Evolutionary conservation across 1,140 invertebrate genomes (phyloP).

Genomic region (Heliconius melpomene): DNA sequence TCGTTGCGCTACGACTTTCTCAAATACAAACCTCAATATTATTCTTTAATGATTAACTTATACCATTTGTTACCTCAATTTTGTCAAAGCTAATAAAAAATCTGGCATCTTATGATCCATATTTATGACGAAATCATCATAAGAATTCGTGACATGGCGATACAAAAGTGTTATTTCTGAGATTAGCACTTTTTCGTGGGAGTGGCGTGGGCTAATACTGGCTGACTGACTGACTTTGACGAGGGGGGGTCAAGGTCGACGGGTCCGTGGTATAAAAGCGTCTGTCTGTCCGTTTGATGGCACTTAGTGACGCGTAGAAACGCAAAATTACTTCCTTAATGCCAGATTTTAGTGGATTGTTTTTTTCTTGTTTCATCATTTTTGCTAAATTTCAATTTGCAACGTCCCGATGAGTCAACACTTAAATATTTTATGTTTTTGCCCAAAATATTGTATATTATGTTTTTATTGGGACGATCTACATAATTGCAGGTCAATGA

Average conservation of each 20-base stretch:
- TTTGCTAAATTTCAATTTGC: neutral
- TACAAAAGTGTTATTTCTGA: slow-evolving; percentile 10
- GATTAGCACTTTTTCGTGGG: slow-evolving; percentile 22
- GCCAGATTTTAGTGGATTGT: neutral
- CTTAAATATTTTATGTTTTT: slow-evolving; percentile 9
- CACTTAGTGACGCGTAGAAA: neutral
- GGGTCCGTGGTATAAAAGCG: slow-evolving; percentile 4
- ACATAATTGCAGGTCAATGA: neutral
- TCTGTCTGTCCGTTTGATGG: slow-evolving; percentile 15
- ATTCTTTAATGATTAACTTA: too few relatives aligned
- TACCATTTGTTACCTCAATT: too few relatives aligned
- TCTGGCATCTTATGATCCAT: neutral
- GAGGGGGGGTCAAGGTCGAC: slow-evolving; percentile 23
- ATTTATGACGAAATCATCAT: slow-evolving; percentile 1
- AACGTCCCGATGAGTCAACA: neutral
- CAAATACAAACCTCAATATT: too few relatives aligned
- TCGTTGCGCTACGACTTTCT: too few relatives aligned
- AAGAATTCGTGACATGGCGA: slow-evolving; percentile 20
- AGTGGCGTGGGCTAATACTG: slow-evolving; percentile 12
- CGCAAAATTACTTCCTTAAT: neutral
- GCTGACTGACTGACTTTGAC: slow-evolving; percentile 15
- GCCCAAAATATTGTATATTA: neutral
- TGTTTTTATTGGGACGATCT: neutral
- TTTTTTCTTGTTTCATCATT: neutral
- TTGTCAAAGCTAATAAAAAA: too few relatives aligned